phyloP scores from a whole-genome alignment of 2,113 vertebrate genomes.

The Panthera leo region DNA sequence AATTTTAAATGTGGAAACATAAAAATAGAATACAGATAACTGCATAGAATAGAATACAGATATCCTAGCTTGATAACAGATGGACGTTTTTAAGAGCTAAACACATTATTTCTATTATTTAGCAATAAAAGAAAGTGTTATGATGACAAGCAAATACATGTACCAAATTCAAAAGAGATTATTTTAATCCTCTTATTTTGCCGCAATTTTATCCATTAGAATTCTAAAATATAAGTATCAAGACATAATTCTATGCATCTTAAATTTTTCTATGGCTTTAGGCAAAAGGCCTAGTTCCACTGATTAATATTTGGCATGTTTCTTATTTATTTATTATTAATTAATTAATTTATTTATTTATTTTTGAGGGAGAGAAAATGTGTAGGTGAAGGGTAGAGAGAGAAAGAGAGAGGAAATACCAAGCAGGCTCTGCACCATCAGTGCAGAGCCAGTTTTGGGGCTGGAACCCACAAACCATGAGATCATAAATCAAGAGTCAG shows the following conservation, averaged over 20 bases:
- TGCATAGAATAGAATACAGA: neutral
- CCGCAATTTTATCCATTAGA: neutral
- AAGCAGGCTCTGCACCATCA: too few species aligned
- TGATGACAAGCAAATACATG: neutral
- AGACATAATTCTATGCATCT: neutral
- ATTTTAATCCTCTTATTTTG: neutral
- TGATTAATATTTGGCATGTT: neutral
- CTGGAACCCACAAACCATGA: too few species aligned
- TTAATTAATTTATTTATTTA: too few species aligned
- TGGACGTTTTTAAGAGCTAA: neutral
- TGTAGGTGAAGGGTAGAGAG: too few species aligned
- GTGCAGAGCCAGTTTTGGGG: too few species aligned
- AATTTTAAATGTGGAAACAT: slow-evolving; percentile 26
- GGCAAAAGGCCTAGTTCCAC: neutral
- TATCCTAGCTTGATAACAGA: neutral
- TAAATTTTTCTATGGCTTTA: slow-evolving; percentile 7
- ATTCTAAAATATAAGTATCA: slow-evolving; percentile 15
- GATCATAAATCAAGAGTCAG: too few species aligned
- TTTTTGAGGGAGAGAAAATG: too few species aligned
- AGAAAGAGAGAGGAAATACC: too few species aligned
- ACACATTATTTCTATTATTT: neutral
- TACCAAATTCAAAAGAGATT: slow-evolving; percentile 29
- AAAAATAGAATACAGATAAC: neutral
- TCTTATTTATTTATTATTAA: neutral
- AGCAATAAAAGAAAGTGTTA: neutral